Evolutionary conservation across 1,140 invertebrate genomes (phyloP), one percentile per base, ranked within the genome.

Genomic region (Aphaenogaster ashmeadi): DNA sequence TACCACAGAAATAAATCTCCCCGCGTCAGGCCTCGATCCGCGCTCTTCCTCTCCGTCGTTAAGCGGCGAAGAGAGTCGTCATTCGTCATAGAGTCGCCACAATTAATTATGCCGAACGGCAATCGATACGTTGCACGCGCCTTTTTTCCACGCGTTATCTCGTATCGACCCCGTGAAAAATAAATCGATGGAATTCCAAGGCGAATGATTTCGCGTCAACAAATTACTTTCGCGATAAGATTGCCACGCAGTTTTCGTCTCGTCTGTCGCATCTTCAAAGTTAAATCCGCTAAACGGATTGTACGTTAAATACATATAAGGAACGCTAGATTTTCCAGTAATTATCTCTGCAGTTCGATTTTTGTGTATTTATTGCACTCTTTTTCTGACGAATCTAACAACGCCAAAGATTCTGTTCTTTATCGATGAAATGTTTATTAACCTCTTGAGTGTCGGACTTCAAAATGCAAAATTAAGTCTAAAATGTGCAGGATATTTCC

Each of bases 1-100:
- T 84, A 84, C 41, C 33, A 27, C 69, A 84, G 80, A 84, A 74
- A 84, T 84, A 74, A 84, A 84, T 84, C 80, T 84, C 44, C 54
- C 18, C 41, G 4, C 54, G 69, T 60, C 54, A 60, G 54, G 27
- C 11, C 69, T 84, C 54, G 80, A 50, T 60, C 54, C 36, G 54
- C 80, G n/a, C 27, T 21, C n/a, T 33, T 41, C 13, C 27, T 58
- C 38, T 2, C 15, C 9, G 27, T 13, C 44, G 15, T 15, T 27
- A 36, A 74, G 54, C 33, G 13, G 21, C 18, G 44, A 5, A 21
- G 50, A 18, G 66, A 74, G 11, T 60, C 50, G n/a, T 54, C 56
- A 74, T 60, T 56, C 50, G 64, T 81, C 66, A 81, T 81, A 81
- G 36, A 69, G 8, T 60, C 58, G 80, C 54, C 54, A 75, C 54